Evolutionary conservation across 2,888 invertebrate genomes (phyloP).

Genomic region (Agrochola lota): DNA sequence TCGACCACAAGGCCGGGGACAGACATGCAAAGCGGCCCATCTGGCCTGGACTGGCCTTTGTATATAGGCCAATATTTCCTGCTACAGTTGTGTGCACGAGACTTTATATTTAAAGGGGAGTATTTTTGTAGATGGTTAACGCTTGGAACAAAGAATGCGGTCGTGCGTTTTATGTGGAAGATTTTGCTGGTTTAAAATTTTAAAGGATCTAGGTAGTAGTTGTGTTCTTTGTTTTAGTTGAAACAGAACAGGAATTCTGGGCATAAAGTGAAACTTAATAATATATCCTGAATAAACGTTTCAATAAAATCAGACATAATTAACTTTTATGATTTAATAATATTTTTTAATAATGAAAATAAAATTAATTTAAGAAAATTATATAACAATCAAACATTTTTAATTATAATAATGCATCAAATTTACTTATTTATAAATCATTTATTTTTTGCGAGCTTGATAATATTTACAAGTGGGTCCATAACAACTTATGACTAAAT

Average conservation of each 20-base stretch:
- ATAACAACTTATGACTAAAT: too few species aligned
- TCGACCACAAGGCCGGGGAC: slow-evolving; percentile 66
- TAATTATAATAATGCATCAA: too few species aligned
- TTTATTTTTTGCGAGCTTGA: too few species aligned
- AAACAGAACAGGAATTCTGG: neutral
- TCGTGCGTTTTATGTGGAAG: slow-evolving; percentile 12
- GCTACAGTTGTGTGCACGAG: slow-evolving; percentile 49
- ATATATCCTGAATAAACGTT: too few species aligned
- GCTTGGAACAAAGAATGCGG: slow-evolving; percentile 39
- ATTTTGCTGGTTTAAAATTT: slow-evolving; percentile 13
- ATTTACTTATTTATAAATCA: too few species aligned
- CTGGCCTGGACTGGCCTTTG: slow-evolving; percentile 66
- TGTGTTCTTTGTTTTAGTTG: neutral
- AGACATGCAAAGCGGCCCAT: slow-evolving; percentile 69
- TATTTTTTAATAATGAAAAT: too few species aligned
- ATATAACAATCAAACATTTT: too few species aligned
- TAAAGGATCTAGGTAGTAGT: slow-evolving; percentile 2
- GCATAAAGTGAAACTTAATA: neutral
- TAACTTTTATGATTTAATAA: too few species aligned
- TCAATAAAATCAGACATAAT: too few species aligned
- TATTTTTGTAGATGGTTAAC: slow-evolving; percentile 57
- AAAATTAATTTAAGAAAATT: too few species aligned
- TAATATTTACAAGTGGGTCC: too few species aligned
- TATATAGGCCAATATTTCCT: slow-evolving; percentile 69
- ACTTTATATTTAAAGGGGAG: slow-evolving; percentile 59